Base-by-base conservation (phyloP, 2,797 vertebrate genomes). In the Rhinichthys osculus region DNA sequence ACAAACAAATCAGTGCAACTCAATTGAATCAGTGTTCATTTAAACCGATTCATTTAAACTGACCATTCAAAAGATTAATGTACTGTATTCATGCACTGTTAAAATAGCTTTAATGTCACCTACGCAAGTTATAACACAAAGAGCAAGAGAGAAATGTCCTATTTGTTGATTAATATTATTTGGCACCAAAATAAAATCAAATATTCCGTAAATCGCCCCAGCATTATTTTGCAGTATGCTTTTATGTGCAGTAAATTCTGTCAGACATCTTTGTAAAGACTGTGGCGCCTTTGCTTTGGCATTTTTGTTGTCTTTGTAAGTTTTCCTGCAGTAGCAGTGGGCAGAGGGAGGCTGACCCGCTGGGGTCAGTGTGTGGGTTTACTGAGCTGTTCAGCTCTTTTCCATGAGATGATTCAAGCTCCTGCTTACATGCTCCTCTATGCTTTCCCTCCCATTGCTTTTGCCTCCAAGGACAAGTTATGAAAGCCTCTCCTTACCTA, bases 401-500 rank as follows among this genome's bases (percentile, higher is more conserved):
- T 90, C 89, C 92, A 90, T 90, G 90, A 87, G 91, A 91, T 93
- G 93, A 94, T 94, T 94, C 91, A 94, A 94, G 92, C 95, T 92
- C 91, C 89, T 91, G 93, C 92, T 92, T 92, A 94, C 83, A 70
- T 83, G 89, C 87, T 74, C 71, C 70, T 85, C 76, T 82, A 23
- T 86, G 76, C 80, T 85, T 87, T 87, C 77, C 62, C 74, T 87
- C 84, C 82, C 42, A 74, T 89, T 42, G 72, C 89, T 85, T 80
- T 86, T 83, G 87, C 85, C 89, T 90, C 89, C 74, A 89, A 90
- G 94, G 94, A 94, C 93, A 89, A 90, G 94, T 95, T 96, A 95
- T 93, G 92, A 95, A 95, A 95, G 93, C 91, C 93, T 93, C 88
- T 88, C 92, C 92, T 92, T 91, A 92, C 92, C 93, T 93, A 89